Percentiles rank a stretch among this genome's conserved stretches.
These are phyloP conservation scores for Chondrosia reniformis DNA, from an alignment of 37 sponge, comb jelly and placozoan genomes.

Conservation along the genomic window DNA sequence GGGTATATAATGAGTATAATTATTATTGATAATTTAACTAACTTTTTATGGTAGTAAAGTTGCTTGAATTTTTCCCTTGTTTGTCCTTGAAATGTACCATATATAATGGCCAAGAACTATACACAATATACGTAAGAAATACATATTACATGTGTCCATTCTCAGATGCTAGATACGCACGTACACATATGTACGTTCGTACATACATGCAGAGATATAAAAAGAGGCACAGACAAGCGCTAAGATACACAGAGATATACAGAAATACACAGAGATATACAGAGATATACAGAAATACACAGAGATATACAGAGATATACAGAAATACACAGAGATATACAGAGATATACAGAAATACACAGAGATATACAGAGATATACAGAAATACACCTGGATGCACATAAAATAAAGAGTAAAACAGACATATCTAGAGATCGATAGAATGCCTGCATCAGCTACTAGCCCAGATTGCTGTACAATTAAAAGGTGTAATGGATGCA, in stretches of 20 bases:
- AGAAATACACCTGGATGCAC: background rate
- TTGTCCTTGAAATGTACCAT: slow-evolving; percentile 54
- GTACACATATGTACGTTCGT: background rate
- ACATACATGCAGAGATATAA: background rate
- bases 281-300: background rate
- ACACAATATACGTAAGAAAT: background rate
- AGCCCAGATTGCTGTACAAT: background rate
- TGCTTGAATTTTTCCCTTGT: slow-evolving; percentile 68
- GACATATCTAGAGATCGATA: background rate
- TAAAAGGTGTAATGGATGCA: background rate
- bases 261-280: background rate
- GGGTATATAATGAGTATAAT: no score
- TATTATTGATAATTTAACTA: no score
- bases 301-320: background rate
- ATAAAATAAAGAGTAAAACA: background rate
- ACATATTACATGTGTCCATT: no score
- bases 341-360: background rate
- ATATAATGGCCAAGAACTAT: slow-evolving; percentile 71
- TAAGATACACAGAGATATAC: background rate
- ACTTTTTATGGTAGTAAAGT: slow-evolving; percentile 62
- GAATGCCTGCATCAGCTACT: background rate
- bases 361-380: background rate
- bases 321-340: background rate
- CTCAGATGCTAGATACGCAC: no score
- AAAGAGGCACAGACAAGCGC: background rate